Evolutionary conservation across 2,113 vertebrate genomes (phyloP).

Genomic region (Petrocephalus zakoni): DNA sequence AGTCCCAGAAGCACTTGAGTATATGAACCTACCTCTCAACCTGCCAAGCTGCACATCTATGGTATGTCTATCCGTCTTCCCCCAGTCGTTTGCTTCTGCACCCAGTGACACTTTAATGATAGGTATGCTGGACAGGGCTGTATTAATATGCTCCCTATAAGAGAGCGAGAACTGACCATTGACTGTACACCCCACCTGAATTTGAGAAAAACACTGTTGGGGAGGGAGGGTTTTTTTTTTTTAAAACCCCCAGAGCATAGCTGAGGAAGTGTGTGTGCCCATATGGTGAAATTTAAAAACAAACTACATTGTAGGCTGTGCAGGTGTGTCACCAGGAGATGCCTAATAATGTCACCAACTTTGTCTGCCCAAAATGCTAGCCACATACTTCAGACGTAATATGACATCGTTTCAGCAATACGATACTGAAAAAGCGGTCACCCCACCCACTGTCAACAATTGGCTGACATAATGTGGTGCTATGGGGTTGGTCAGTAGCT

Average conservation of each 20-base stretch:
- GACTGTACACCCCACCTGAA: not conserved
- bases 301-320: not conserved
- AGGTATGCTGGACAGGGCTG: not conserved
- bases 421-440: too few relatives aligned
- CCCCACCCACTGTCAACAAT: too few relatives aligned
- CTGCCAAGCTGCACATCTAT: not conserved
- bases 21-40: not conserved
- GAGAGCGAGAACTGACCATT: not conserved
- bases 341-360: not conserved
- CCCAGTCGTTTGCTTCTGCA: not conserved
- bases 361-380: not conserved
- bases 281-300: not conserved
- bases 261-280: not conserved
- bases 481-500: too few relatives aligned
- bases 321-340: not conserved
- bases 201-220: not conserved
- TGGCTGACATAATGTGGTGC: too few relatives aligned
- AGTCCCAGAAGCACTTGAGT: constrained; percentile 1
- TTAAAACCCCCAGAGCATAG: not conserved
- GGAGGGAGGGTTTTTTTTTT: not conserved
- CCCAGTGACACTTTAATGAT: not conserved
- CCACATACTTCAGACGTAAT: too few relatives aligned
- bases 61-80: not conserved
- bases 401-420: too few relatives aligned
- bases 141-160: not conserved